Conservation (phyloP, 53 echinoderm and acorn worm species). For the Patiria pectinifera region DNA sequence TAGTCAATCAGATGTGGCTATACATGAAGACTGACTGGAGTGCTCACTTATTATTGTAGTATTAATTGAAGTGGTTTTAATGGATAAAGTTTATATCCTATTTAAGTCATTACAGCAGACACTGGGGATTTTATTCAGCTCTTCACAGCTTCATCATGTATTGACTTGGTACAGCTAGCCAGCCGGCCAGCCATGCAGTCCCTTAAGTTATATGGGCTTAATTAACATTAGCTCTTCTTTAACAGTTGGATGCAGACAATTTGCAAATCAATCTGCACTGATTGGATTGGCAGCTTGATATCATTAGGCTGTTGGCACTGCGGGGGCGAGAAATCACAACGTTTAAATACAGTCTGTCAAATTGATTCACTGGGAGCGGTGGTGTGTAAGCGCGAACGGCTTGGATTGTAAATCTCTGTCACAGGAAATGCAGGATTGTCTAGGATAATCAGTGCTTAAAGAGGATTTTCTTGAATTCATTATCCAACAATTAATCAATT, state of each 20-base stretch:
- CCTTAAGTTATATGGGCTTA: neutral
- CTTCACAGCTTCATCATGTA: neutral
- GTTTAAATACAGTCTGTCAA: neutral
- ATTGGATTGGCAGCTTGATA: neutral
- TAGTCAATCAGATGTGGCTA: too few species aligned
- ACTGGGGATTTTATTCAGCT: neutral
- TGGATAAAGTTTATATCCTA: too few species aligned
- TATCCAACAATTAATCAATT: too few species aligned
- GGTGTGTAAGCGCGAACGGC: too few species aligned
- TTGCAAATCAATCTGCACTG: neutral
- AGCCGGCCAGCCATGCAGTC: neutral
- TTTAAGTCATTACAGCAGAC: neutral
- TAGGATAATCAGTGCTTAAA: neutral
- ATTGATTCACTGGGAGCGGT: neutral
- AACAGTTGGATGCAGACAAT: slow-evolving; percentile 1
- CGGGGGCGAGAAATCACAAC: slow-evolving; percentile 21
- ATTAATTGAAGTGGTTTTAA: too few species aligned
- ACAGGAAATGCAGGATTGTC: neutral
- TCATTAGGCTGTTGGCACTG: neutral
- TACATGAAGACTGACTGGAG: too few species aligned
- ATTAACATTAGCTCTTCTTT: neutral
- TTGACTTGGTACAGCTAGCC: neutral
- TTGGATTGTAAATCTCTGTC: too few species aligned
- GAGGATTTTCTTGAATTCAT: too few species aligned
- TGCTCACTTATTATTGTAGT: too few species aligned